Percentiles rank a stretch among this genome's conserved stretches.
Conservation (phyloP, 2,888 invertebrate species). For the Acanthosepion esculentum region DNA sequence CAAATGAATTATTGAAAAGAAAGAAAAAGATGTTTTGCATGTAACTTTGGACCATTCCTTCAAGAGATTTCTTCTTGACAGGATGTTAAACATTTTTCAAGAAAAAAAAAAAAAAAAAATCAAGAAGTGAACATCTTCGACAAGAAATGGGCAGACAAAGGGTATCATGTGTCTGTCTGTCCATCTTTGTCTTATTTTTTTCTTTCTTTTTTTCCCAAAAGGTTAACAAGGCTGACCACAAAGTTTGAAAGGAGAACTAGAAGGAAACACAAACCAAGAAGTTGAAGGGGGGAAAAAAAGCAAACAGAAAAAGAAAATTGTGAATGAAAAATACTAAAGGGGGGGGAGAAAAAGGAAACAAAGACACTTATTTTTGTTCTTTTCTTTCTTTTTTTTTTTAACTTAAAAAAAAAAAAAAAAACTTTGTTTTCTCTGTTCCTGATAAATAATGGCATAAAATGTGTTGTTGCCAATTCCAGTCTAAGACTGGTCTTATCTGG, state of each 20-base stretch:
- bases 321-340: neutral
- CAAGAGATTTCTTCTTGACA: conserved; percentile 8
- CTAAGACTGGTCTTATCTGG: neutral
- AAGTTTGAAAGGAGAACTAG: neutral
- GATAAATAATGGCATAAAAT: neutral
- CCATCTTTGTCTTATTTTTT: neutral
- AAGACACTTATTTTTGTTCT: neutral
- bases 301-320: neutral
- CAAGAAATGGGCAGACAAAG: neutral
- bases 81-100: neutral
- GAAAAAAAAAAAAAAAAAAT: conserved; percentile 33
- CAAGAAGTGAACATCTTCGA: neutral
- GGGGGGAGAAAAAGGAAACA: neutral
- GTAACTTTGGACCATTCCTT: neutral
- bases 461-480: neutral
- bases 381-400: neutral
- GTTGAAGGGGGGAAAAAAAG: too few species aligned
- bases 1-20: neutral
- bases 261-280: neutral
- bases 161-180: neutral
- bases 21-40: neutral
- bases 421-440: neutral
- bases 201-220: neutral
- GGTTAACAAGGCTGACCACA: conserved; percentile 23
- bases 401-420: neutral